Evolutionary conservation across 92 coral and sea anemone genomes (phyloP), one percentile per base, ranked within the genome.

Genomic region (Bergia sp.): DNA sequence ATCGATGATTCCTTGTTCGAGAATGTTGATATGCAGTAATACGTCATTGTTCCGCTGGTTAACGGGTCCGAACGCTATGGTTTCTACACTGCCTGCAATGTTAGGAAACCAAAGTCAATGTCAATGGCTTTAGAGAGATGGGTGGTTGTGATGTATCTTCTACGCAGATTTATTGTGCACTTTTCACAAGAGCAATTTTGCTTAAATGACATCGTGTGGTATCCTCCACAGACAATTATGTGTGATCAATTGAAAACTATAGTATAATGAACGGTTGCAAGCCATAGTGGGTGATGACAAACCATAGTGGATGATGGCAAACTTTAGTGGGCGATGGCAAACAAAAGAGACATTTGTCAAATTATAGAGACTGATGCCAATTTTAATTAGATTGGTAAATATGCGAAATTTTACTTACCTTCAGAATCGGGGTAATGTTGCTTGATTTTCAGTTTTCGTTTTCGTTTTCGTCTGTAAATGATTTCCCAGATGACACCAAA

Each of bases 401-500:
- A 44, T 44, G 1, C 23, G 36, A 50, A 57, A 20, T 6, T 64
- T 4, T 40, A 21, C 86, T 64, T 0, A 82, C 86, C 53, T 41
- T 64, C 45, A n/a, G 76, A 42, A n/a, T 64, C 16, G 40, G 21
- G 71, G 18, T 82, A 45, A 9, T 44, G 16, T 13, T 78, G 82
- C 40, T 47, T 47, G 61, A 78, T 20, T 45, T 78, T 45, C 5
- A 44, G 57, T 65, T 44, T 82, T 42, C 16, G 76, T n/a, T 67
- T 20, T 64, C 53, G 29, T 64, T 13, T 82, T 12, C 39, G 45
- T 61, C 86, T 82, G 37, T 82, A 82, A 82, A 82, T 64, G 39
- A 65, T 23, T 44, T 82, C 86, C 86, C 86, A 82, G 74, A 82
- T 64, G 75, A 82, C 21, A 29, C 86, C 86, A 40, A 82, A 21